These are phyloP conservation scores for Nebria brevicollis DNA, from an alignment of 2,888 invertebrate species.

Conservation along the genomic window DNA sequence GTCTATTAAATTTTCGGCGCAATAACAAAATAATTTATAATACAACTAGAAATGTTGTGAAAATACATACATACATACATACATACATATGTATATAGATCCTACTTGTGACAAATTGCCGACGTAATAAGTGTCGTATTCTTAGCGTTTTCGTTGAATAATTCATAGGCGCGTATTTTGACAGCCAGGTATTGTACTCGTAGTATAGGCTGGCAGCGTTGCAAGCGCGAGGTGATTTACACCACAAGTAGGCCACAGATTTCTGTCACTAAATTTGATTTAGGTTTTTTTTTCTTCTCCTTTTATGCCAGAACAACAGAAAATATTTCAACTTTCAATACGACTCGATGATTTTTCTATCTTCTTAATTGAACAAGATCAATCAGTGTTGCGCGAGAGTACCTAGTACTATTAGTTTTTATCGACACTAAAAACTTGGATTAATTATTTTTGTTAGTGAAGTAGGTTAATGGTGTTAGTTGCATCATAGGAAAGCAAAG, in stretches of 20 bases:
- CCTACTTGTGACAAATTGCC: background rate
- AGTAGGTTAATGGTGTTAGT: background rate
- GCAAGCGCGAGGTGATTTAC: background rate
- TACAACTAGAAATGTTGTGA: too few relatives aligned
- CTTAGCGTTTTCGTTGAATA: background rate
- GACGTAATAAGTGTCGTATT: background rate
- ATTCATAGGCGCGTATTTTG: background rate
- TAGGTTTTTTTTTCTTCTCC: background rate
- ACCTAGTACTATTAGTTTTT: background rate
- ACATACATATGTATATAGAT: too few relatives aligned
- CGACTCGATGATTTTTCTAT: too few relatives aligned
- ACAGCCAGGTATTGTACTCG: background rate
- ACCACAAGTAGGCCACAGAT: background rate
- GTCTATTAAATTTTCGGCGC: too few relatives aligned
- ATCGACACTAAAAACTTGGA: background rate
- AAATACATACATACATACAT: too few relatives aligned
- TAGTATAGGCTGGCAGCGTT: background rate
- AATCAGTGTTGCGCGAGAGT: too few relatives aligned
- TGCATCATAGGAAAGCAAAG: background rate
- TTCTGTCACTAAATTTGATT: background rate
- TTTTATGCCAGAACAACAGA: background rate
- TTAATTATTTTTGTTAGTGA: background rate
- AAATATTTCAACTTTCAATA: background rate
- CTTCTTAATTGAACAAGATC: too few relatives aligned
- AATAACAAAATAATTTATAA: too few relatives aligned